Percentiles rank a stretch among this genome's conserved stretches.
Evolutionary conservation across 2,888 invertebrate species (phyloP).

Genomic region (Liopterus haemorrhoidalis): DNA sequence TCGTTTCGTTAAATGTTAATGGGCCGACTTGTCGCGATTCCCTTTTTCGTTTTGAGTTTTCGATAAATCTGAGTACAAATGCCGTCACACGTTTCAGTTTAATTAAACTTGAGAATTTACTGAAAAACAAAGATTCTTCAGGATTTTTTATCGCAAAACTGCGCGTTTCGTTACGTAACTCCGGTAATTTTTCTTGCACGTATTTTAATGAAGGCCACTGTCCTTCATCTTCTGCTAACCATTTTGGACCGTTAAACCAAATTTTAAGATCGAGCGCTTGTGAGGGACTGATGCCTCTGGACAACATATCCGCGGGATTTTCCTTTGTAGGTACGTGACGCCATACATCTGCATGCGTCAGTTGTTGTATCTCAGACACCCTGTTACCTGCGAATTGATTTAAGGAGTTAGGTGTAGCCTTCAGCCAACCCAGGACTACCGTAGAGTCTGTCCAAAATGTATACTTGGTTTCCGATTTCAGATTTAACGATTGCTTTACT

Average conservation of each 20-base stretch:
- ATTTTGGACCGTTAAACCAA: conserved; percentile 28
- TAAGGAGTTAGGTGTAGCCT: conserved; percentile 20
- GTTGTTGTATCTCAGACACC: conserved; percentile 25
- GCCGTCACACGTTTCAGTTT: neutral
- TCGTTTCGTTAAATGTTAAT: too few relatives aligned
- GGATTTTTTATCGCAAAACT: neutral
- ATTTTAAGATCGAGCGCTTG: conserved; percentile 14
- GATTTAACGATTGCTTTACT: conserved; percentile 16
- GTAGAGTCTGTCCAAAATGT: conserved; percentile 30
- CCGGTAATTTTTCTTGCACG: conserved; percentile 7
- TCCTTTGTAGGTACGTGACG: conserved; percentile 26
- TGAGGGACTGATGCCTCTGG: conserved; percentile 23
- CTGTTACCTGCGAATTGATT: conserved; percentile 28
- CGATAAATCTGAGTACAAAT: too few relatives aligned
- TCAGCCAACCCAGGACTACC: conserved; percentile 28
- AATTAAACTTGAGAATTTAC: conserved; percentile 10
- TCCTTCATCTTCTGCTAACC: conserved; percentile 10
- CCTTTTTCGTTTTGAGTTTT: too few relatives aligned
- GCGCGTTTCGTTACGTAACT: conserved; percentile 8
- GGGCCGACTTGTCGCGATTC: too few relatives aligned
- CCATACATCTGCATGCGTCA: conserved; percentile 19
- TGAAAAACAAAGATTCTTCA: conserved; percentile 1
- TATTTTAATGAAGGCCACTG: conserved; percentile 8
- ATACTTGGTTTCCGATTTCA: neutral
- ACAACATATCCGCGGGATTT: conserved; percentile 27